Evolutionary conservation across 2,888 invertebrate species (phyloP).

Genomic region (Allolobophora icterica): DNA sequence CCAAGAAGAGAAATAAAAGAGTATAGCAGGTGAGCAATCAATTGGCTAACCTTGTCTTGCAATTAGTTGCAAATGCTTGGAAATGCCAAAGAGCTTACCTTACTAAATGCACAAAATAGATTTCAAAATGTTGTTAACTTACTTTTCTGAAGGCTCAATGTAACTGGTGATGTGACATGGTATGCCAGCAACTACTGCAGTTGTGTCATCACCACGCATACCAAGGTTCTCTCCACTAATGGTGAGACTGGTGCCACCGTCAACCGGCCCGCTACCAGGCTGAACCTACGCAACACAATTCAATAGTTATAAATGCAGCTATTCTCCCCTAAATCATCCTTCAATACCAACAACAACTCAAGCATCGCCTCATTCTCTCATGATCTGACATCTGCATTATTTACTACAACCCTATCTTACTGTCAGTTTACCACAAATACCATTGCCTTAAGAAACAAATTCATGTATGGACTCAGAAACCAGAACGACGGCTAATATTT

Average conservation of each 20-base stretch:
- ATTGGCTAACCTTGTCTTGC: too few species aligned
- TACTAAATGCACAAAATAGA: neutral
- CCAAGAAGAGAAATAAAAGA: neutral
- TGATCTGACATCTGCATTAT: neutral
- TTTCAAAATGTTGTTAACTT: neutral
- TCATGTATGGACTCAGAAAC: neutral
- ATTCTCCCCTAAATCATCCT: neutral
- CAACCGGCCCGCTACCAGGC: constrained; percentile 33
- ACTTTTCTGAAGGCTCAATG: constrained; percentile 30
- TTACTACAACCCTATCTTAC: neutral
- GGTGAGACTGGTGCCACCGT: constrained; percentile 39
- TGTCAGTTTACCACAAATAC: neutral
- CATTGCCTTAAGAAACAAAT: neutral
- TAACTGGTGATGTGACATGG: constrained; percentile 29
- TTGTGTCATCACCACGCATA: constrained; percentile 20
- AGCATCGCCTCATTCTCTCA: neutral
- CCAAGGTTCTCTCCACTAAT: constrained; percentile 39
- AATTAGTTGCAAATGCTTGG: neutral
- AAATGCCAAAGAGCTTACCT: neutral
- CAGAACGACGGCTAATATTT: neutral
- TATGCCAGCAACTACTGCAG: constrained; percentile 26
- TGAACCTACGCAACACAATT: constrained; percentile 29
- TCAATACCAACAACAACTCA: neutral
- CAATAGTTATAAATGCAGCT: neutral
- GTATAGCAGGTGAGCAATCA: neutral